Conservation (phyloP, 2,888 invertebrate genomes). For the Rotaria magnacalcarata region DNA sequence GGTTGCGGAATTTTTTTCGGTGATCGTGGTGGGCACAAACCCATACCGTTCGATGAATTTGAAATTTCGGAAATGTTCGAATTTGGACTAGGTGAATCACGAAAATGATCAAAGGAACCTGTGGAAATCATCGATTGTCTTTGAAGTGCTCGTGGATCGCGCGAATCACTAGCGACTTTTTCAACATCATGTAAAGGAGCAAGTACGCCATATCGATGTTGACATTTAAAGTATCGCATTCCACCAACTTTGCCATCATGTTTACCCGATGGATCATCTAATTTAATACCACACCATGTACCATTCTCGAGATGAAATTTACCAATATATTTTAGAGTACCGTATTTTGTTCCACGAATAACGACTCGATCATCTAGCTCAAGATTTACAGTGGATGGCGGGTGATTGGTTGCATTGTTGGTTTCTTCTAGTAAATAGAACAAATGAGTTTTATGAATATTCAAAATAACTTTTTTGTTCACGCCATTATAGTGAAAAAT, state of each 20-base stretch:
- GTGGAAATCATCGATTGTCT: neutral
- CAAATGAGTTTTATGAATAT: too few species aligned
- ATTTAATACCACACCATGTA: conserved; percentile 66
- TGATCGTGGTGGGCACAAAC: neutral
- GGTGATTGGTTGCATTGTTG: too few species aligned
- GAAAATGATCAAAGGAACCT: neutral
- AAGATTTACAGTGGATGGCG: conserved; percentile 65
- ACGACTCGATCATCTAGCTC: conserved; percentile 89
- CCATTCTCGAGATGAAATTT: conserved; percentile 83
- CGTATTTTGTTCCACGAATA: conserved; percentile 61
- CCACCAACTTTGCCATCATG: conserved; percentile 42
- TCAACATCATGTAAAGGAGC: neutral
- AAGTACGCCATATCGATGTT: neutral
- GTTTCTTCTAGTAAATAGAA: too few species aligned
- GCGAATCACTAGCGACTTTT: neutral
- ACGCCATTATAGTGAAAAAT: too few species aligned
- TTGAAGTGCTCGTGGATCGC: neutral
- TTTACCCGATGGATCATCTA: conserved; percentile 43
- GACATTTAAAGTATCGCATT: conserved; percentile 42
- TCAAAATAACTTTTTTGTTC: too few species aligned
- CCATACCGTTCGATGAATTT: neutral
- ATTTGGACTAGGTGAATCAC: neutral
- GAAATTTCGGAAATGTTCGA: neutral
- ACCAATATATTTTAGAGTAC: conserved; percentile 73
- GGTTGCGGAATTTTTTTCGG: neutral